Evolutionary conservation across 2,797 vertebrate species (phyloP).

Genomic region (Neosilurus mollespiculum): DNA sequence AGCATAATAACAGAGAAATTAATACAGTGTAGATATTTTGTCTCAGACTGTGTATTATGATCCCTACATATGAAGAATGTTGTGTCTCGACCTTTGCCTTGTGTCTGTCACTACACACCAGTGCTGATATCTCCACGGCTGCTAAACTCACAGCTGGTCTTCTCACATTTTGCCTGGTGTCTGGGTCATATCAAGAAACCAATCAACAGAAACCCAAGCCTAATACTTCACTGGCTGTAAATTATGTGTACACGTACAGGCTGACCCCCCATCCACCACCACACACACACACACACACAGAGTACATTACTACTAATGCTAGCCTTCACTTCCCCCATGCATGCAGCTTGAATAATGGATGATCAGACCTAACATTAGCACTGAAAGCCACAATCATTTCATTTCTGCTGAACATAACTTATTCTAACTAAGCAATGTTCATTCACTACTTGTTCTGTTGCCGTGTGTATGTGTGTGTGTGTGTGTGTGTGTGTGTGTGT

Average conservation of each 20-base stretch:
- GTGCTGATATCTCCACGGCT: slow-evolving; percentile 25
- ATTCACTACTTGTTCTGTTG: slow-evolving; percentile 30
- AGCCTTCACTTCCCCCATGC: slow-evolving; percentile 61
- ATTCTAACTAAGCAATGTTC: slow-evolving; percentile 49
- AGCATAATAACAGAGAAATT: neutral
- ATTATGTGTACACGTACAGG: slow-evolving; percentile 4
- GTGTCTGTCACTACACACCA: slow-evolving; percentile 20
- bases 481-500: neutral
- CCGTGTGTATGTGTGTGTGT: slow-evolving; percentile 17
- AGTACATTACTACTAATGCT: slow-evolving; percentile 50
- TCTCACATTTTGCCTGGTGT: slow-evolving; percentile 38
- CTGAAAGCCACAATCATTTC: slow-evolving; percentile 74
- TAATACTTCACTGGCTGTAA: slow-evolving; percentile 37
- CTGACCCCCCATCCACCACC: slow-evolving; percentile 47
- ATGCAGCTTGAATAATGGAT: slow-evolving; percentile 76
- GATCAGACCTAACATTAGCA: slow-evolving; percentile 73
- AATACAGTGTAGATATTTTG: slow-evolving; percentile 10
- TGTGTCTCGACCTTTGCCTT: neutral
- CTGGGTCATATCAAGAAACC: slow-evolving; percentile 40
- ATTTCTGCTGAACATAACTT: slow-evolving; percentile 68
- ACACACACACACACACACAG: slow-evolving; percentile 54
- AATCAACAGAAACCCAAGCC: slow-evolving; percentile 38
- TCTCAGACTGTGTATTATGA: slow-evolving; percentile 17
- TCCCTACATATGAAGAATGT: slow-evolving; percentile 10
- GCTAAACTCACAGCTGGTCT: slow-evolving; percentile 45